Conservation (phyloP, 2,797 vertebrate species). For the Cebuella pygmaea region DNA sequence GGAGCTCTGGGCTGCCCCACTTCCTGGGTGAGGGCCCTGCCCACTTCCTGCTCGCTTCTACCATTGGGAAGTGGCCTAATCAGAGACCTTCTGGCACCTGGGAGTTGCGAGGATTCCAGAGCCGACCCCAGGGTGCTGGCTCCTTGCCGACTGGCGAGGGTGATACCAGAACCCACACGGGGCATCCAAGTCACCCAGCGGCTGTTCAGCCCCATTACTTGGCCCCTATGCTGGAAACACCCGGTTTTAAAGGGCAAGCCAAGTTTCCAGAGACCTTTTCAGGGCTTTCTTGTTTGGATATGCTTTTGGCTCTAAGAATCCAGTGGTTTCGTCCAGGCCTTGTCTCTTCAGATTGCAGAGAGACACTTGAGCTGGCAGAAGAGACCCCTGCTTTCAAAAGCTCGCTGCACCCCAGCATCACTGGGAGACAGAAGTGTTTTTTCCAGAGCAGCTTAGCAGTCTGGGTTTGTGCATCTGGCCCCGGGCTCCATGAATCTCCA, state of each 20-base stretch:
- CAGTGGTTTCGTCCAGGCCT: not conserved
- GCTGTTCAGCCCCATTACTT: accelerated
- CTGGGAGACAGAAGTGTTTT: not conserved
- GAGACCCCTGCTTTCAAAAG: not conserved
- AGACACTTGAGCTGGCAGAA: not conserved
- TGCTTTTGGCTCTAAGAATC: not conserved
- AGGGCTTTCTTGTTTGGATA: not conserved
- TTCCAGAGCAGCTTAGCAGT: not conserved
- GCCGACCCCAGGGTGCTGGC: not conserved
- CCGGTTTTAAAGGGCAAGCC: not conserved
- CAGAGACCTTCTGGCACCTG: too few species aligned
- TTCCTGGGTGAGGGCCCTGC: not conserved
- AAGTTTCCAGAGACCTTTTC: not conserved
- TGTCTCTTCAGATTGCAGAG: not conserved
- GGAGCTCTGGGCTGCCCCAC: not conserved
- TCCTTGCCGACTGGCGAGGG: accelerated
- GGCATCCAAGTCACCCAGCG: not conserved
- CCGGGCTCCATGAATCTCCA: not conserved
- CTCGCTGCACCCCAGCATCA: not conserved
- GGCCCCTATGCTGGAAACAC: not conserved
- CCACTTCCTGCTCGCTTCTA: not conserved
- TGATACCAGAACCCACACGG: accelerated
- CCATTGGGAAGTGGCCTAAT: accelerated
- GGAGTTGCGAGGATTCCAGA: not conserved
- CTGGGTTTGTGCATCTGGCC: not conserved